Evolutionary conservation across 2,113 vertebrate species (phyloP), one percentile per base, ranked within the genome.

Genomic region (Ceyx cyanopectus): DNA sequence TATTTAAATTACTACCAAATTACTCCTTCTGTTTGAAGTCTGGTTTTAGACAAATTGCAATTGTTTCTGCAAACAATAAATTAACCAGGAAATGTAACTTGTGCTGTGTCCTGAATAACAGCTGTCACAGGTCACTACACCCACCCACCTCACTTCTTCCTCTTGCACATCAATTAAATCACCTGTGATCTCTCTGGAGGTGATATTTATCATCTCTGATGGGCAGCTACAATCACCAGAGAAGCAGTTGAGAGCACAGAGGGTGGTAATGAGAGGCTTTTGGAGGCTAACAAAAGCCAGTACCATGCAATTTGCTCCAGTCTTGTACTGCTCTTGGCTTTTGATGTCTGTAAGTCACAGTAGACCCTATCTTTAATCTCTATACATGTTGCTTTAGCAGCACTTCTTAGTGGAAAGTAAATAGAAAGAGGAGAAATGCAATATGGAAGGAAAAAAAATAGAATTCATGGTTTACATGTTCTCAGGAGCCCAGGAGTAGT

Each of bases 251-350:
- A 84, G 82, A 95, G 75, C 75, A 90, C 66, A 20, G 97, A 79
- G 93, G 97, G 98, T 86, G 70, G 94, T 96, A 97, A 97, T 95
- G 92, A 96, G 94, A 77, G 79, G 85, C 54, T 96, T 97, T 97
- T 95, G 82, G 84, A 95, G 81, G 81, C 86, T 73, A 92, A 95
- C 60, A 94, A 97, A 91, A 96, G 79, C 48, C 87, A 51, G 77
- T 67, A 93, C 65, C 26, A 40, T 77, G 90, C 69, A 96, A 91
- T 98, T 97, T 96, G 90, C 81, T 92, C 92, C 61, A 82, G 48
- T 93, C 93, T 56, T 48, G 23, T 95, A 95, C 90, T 94, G 73
- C 74, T 96, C 80, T 83, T 79, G 83, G 87, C 60, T 93, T 97
- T 97, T 97, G 97, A 97, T 97, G 92, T 96, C 93, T 95, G 58